Conservation (phyloP, 2,888 invertebrate species). For the Dioctria rufipes region DNA sequence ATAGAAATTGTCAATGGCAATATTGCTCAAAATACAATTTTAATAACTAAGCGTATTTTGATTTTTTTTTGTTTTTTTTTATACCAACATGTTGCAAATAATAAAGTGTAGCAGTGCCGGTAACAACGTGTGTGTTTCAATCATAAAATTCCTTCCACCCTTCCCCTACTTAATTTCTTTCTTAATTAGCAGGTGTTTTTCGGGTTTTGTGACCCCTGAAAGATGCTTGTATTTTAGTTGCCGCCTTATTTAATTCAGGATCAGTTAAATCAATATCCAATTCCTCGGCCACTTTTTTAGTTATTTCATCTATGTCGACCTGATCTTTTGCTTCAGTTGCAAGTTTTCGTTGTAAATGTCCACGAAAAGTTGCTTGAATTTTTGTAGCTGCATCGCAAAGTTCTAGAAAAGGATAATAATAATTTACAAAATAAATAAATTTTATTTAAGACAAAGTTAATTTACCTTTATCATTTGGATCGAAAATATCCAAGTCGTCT, state of each 20-base stretch:
- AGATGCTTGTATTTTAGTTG: conserved; percentile 92
- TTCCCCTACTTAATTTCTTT: neutral
- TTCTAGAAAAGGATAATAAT: conserved; percentile 74
- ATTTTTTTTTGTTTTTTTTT: neutral
- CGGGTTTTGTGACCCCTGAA: conserved; percentile 93
- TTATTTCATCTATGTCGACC: conserved; percentile 72
- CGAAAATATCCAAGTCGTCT: conserved; percentile 26
- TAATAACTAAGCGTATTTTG: conserved; percentile 36
- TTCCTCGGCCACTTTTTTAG: conserved; percentile 79
- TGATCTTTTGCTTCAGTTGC: conserved; percentile 71
- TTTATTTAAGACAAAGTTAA: neutral
- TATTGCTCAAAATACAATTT: conserved; percentile 20
- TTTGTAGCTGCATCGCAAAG: conserved; percentile 88
- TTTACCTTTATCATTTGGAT: conserved; percentile 47
- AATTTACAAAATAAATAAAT: neutral
- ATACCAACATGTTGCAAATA: conserved; percentile 46
- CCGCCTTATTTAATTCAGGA: conserved; percentile 90
- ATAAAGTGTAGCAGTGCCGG: conserved; percentile 48
- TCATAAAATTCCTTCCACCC: too few relatives aligned
- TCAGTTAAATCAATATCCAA: conserved; percentile 89
- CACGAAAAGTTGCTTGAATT: conserved; percentile 93
- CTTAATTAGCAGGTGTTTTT: conserved; percentile 74
- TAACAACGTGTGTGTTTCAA: conserved; percentile 29
- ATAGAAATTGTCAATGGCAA: neutral
- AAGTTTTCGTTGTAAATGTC: conserved; percentile 89